These are phyloP conservation scores for Aphrocallistes beatrix DNA, from an alignment of 37 sponge, comb jelly and placozoan species.

Conservation along the genomic window DNA sequence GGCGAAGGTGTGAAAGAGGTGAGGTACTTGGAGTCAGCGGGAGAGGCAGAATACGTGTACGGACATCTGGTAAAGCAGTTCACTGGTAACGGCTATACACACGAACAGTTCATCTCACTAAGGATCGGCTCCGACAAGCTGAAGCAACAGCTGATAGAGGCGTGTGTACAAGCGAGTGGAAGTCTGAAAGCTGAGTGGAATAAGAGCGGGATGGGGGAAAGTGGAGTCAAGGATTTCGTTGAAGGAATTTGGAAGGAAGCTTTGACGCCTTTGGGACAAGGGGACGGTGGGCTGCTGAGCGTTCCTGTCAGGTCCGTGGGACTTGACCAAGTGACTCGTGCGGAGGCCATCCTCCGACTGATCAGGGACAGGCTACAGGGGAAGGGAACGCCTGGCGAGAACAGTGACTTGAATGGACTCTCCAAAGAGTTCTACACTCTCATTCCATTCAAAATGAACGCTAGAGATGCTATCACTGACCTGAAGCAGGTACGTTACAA, in stretches of 20 bases:
- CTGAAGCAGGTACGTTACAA: background rate
- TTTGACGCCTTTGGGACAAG: background rate
- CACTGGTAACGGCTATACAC: slow-evolving; percentile 37
- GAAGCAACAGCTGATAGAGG: slow-evolving; percentile 42
- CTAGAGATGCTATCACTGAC: background rate
- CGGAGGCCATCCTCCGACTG: slow-evolving; percentile 62
- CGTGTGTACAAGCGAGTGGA: slow-evolving; percentile 36
- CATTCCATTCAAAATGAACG: slow-evolving; percentile 48
- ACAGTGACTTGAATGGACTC: slow-evolving; percentile 19
- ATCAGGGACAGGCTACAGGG: slow-evolving; percentile 35
- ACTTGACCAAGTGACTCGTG: slow-evolving; percentile 52
- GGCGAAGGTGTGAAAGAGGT: slow-evolving; percentile 28
- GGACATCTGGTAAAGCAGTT: slow-evolving; percentile 42
- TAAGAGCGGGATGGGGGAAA: slow-evolving; percentile 13
- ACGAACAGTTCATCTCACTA: slow-evolving; percentile 39
- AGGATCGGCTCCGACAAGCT: slow-evolving; percentile 70
- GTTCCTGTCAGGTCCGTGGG: slow-evolving; percentile 53
- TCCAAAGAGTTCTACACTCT: slow-evolving; percentile 57
- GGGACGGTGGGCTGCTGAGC: slow-evolving; percentile 35
- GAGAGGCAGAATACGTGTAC: slow-evolving; percentile 70
- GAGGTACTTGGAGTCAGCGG: slow-evolving; percentile 43
- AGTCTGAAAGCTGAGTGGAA: slow-evolving; percentile 28
- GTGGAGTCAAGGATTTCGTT: slow-evolving; percentile 43
- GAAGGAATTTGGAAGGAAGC: slow-evolving; percentile 72
- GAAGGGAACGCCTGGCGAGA: slow-evolving; percentile 18